A percentile compares a stretch with the other conserved stretches of the same genome.
Conservation (phyloP, 2,888 invertebrate genomes). For the Drosophila multiciliata region DNA sequence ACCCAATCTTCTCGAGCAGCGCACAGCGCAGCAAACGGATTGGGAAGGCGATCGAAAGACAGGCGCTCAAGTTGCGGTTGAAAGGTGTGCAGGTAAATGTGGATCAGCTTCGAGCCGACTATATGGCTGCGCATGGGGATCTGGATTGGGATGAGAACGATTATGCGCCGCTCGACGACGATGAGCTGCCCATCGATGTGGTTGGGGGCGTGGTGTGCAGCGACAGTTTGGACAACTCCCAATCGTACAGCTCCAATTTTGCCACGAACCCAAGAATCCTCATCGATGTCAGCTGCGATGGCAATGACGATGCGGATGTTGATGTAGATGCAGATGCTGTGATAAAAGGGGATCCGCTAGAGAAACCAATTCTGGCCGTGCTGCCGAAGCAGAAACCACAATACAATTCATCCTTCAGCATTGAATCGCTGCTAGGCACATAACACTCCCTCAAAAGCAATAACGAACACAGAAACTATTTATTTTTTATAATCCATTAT, state of each 20-base stretch:
- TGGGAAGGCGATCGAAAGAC: slow-evolving; percentile 94
- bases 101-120: slow-evolving; percentile 91
- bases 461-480: slow-evolving; percentile 23
- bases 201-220: slow-evolving; percentile 87
- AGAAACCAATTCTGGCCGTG: slow-evolving; percentile 11
- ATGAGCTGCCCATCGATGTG: slow-evolving; percentile 91
- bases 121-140: slow-evolving; percentile 86
- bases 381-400: slow-evolving; percentile 75
- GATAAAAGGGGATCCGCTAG: slow-evolving; percentile 83
- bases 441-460: slow-evolving; percentile 35
- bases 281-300: slow-evolving; percentile 39
- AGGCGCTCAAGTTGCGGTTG: slow-evolving; percentile 94
- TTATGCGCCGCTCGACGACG: slow-evolving; percentile 81
- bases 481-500: slow-evolving; percentile 32
- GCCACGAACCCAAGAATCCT: slow-evolving; percentile 47
- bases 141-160: slow-evolving; percentile 18
- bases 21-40: slow-evolving; percentile 94
- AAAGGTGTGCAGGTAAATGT: slow-evolving; percentile 94
- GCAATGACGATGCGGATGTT: slow-evolving; percentile 2
- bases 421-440: slow-evolving; percentile 91
- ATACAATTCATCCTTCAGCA: slow-evolving; percentile 89
- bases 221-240: slow-evolving; percentile 85
- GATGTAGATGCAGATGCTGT: slow-evolving; percentile 36
- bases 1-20: slow-evolving; percentile 82
- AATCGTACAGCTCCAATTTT: slow-evolving; percentile 44